Conservation (phyloP, 2,797 vertebrate genomes). For the Anolis apletophallus region DNA sequence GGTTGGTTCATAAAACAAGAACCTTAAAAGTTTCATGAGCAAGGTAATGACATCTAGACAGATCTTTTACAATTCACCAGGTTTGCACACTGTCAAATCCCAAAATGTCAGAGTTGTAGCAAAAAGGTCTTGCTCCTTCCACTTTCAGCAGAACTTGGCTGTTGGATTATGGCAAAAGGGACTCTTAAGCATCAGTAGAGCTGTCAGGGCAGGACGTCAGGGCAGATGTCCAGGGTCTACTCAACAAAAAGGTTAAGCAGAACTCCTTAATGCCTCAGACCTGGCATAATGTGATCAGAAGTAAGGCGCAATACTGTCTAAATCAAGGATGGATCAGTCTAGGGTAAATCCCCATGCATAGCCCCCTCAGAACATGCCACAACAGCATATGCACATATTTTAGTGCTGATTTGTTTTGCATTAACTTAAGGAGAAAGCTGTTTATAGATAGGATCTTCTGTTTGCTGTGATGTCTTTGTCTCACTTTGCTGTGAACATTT, state of each 20-base stretch:
- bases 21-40: background rate
- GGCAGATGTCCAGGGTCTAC: background rate
- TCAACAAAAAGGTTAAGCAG: background rate
- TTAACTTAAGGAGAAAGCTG: too few relatives aligned
- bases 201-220: background rate
- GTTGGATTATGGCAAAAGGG: background rate
- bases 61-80: background rate
- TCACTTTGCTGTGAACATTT: too few relatives aligned
- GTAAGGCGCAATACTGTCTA: background rate
- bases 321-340: background rate
- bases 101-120: background rate
- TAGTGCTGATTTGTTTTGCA: too few relatives aligned
- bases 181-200: background rate
- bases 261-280: background rate
- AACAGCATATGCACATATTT: too few relatives aligned
- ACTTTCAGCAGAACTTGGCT: background rate
- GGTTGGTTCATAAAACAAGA: conserved; percentile 9
- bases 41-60: background rate
- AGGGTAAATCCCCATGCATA: background rate
- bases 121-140: background rate
- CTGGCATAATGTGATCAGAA: background rate
- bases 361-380: too few relatives aligned
- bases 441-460: too few relatives aligned
- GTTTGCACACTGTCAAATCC: background rate
- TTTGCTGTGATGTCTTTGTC: too few relatives aligned